These are phyloP conservation scores for Leucopsar rothschildi DNA, from an alignment of 2,113 vertebrate species.

Conservation along the genomic window DNA sequence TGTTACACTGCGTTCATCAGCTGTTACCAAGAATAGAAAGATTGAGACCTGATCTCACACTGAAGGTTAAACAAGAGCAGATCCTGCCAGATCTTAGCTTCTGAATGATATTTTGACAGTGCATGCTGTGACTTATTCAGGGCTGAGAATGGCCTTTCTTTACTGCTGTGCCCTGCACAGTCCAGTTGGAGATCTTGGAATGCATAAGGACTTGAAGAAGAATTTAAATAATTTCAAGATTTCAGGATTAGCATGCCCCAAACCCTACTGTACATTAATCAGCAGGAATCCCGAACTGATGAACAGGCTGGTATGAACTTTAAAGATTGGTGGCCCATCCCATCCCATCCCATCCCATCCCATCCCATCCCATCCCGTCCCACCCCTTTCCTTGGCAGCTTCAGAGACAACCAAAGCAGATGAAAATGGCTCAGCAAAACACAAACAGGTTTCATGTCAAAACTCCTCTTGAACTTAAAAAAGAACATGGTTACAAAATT, in stretches of 20 bases:
- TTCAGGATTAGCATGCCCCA: background rate
- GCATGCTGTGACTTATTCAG: background rate
- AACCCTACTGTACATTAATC: background rate
- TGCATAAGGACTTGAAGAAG: background rate
- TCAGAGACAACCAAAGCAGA: background rate
- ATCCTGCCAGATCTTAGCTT: background rate
- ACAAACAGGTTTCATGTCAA: background rate
- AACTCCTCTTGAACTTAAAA: background rate
- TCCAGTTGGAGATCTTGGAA: background rate
- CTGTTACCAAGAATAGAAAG: slow-evolving; percentile 41
- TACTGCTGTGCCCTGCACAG: background rate
- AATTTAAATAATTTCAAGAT: background rate
- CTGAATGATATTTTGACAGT: background rate
- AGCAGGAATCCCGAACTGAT: background rate
- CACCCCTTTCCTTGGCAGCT: background rate
- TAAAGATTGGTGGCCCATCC: background rate
- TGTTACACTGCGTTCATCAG: slow-evolving; percentile 20
- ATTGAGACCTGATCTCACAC: background rate
- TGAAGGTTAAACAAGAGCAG: slow-evolving; percentile 42
- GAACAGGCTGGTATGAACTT: background rate
- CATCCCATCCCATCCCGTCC: background rate
- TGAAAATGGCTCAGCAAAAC: background rate
- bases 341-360: background rate
- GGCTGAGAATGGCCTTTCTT: background rate
- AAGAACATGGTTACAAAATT: background rate